Base-by-base conservation (phyloP, 2,888 invertebrate species). In the Brenthis daphne region DNA sequence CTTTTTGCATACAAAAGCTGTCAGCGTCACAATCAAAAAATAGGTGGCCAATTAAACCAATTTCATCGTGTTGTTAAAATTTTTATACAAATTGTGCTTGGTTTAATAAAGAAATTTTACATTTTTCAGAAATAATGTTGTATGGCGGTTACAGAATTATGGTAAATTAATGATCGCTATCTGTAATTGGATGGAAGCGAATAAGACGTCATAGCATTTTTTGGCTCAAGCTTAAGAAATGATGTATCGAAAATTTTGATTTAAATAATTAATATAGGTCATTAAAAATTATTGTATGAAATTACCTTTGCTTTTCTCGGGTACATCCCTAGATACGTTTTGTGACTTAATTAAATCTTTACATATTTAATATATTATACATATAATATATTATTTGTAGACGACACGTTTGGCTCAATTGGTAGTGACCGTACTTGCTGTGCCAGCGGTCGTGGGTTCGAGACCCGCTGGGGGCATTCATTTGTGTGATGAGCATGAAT, bases 101-200 rank as follows among this genome's bases (percentile, higher is more conserved):
- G 37, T 73, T 79, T 78, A 77, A 75, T 72, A 78, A 79, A 79
- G 76, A 80, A 78, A 77, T 76, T 80, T 63, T 78, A 73, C 13
- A 29, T 50, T 47, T 61, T 79, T 75, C 77, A 68, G 69, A 75
- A 77, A 75, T 74, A 75, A 74, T 73, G 71, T 72, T 71, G 73
- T 77, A 76, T 75, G 76, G 77, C 70, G 72, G 68, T 77, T 74
- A 74, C 74, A 71, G 73, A 76, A 77, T 79, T 77, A 75, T 77
- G 69, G 66, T 70, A 76, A 82, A 86, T 85, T 84, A 83, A 82
- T 74, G 88, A 88, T 88, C 79, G 74, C 80, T 85, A 88, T 88
- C 89, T 76, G 76, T 87, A 88, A 88, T 88, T 86, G 86, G 82
- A 29, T 29, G 29, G 76, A 68, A 71, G 69, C 68, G 68, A 70